Evolutionary conservation across 1,140 invertebrate species (phyloP).

Genomic region (Platyura marginata): DNA sequence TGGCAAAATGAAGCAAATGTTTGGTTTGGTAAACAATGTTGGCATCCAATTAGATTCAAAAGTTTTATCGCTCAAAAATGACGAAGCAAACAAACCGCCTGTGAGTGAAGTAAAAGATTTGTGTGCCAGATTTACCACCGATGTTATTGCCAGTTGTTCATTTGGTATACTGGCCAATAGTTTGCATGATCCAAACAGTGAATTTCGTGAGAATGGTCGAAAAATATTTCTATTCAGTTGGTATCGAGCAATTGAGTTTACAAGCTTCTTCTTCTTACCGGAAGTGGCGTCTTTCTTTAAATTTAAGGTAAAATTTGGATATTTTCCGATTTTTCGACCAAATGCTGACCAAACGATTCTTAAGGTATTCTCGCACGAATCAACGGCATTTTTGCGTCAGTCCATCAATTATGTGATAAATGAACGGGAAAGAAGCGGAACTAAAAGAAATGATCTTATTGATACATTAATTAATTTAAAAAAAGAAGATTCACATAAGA

Average conservation of each 20-base stretch:
- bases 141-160: constrained; percentile 20
- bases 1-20: constrained; percentile 26
- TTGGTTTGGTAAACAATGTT: constrained; percentile 11
- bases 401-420: constrained; percentile 19
- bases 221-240: constrained; percentile 21
- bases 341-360: too few species aligned
- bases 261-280: neutral
- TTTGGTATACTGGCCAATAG: constrained; percentile 24
- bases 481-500: constrained; percentile 6
- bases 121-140: constrained; percentile 37
- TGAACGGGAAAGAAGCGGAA: constrained; percentile 11
- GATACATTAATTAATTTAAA: constrained; percentile 26
- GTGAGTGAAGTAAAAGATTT: constrained; percentile 30
- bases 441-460: constrained; percentile 24
- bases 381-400: constrained; percentile 17
- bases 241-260: constrained; percentile 25
- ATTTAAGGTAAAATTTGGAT: neutral
- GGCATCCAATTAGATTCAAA: constrained; percentile 7
- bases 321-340: too few species aligned
- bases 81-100: neutral
- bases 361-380: constrained; percentile 9
- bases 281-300: neutral
- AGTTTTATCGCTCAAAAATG: neutral
- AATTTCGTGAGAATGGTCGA: constrained; percentile 17
- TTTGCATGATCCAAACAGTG: constrained; percentile 16